phyloP scores from a whole-genome alignment of 2,888 invertebrate genomes.

The Eupithecia inturbata region DNA sequence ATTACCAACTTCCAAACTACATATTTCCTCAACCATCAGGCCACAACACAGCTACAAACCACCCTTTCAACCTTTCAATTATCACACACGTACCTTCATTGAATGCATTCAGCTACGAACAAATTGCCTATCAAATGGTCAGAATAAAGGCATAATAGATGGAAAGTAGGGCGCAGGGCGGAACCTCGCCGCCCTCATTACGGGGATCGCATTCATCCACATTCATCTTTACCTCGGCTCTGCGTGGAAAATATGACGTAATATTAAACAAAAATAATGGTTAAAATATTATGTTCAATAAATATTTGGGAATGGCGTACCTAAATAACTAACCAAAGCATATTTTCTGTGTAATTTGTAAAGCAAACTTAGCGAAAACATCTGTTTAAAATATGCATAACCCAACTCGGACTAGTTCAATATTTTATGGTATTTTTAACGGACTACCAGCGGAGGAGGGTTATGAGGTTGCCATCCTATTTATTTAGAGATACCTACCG shows the following conservation, averaged over 20 bases:
- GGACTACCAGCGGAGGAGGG: no score
- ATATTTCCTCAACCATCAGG: neutral
- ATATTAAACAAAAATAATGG: neutral
- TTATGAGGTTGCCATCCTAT: no score
- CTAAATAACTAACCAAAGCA: no score
- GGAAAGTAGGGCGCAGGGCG: constrained; percentile 53
- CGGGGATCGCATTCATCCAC: constrained; percentile 41
- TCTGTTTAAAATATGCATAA: no score
- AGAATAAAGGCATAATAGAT: constrained; percentile 53
- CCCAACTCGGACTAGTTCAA: no score
- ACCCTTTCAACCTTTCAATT: constrained; percentile 28
- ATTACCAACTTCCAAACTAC: neutral
- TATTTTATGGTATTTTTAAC: neutral
- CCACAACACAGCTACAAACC: neutral
- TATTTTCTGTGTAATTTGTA: no score
- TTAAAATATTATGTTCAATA: neutral
- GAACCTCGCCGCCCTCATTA: constrained; percentile 51
- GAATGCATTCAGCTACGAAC: constrained; percentile 35
- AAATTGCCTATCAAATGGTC: constrained; percentile 44
- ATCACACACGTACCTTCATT: constrained; percentile 29
- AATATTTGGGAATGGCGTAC: neutral
- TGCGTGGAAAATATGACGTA: constrained; percentile 3
- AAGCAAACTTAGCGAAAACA: no score
- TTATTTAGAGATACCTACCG: neutral
- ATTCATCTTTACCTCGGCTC: constrained; percentile 13